Evolutionary conservation across 2,888 invertebrate species (phyloP).

Genomic region (Fragum sueziense): DNA sequence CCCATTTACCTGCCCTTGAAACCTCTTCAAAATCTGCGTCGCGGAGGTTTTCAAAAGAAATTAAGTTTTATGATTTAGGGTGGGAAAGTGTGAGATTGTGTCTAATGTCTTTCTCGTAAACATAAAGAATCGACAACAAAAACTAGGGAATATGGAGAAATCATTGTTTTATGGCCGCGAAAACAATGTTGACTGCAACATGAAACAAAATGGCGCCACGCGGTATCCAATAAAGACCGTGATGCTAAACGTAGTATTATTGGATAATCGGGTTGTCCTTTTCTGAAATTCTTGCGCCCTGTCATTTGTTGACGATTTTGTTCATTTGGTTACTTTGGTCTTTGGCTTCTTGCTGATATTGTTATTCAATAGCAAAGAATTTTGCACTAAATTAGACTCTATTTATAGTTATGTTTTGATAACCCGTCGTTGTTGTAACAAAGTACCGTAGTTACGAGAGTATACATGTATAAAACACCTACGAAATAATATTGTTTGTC

Average conservation of each 20-base stretch:
- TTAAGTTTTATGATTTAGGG: constrained; percentile 48
- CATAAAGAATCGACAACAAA: neutral
- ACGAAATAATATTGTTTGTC: too few species aligned
- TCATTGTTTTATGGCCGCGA: neutral
- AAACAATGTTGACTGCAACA: constrained; percentile 6
- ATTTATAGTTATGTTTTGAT: too few species aligned
- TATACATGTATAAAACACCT: too few species aligned
- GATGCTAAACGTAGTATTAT: neutral
- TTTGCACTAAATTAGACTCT: too few species aligned
- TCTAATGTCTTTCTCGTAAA: constrained; percentile 1
- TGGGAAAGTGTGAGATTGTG: constrained; percentile 36
- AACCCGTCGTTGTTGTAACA: too few species aligned
- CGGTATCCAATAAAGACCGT: neutral
- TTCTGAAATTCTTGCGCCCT: too few species aligned
- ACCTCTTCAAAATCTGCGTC: constrained; percentile 56
- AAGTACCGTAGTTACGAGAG: too few species aligned
- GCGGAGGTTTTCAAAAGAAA: constrained; percentile 54
- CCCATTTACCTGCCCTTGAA: constrained; percentile 58
- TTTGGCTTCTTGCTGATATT: too few species aligned
- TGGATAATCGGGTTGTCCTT: too few species aligned
- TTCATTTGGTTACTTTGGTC: too few species aligned
- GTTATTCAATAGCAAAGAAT: too few species aligned
- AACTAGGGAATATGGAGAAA: neutral
- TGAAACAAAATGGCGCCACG: constrained; percentile 16
- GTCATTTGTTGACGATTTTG: too few species aligned